Evolutionary conservation across 2,113 vertebrate species (phyloP).

Genomic region (Spea multiplicata): DNA sequence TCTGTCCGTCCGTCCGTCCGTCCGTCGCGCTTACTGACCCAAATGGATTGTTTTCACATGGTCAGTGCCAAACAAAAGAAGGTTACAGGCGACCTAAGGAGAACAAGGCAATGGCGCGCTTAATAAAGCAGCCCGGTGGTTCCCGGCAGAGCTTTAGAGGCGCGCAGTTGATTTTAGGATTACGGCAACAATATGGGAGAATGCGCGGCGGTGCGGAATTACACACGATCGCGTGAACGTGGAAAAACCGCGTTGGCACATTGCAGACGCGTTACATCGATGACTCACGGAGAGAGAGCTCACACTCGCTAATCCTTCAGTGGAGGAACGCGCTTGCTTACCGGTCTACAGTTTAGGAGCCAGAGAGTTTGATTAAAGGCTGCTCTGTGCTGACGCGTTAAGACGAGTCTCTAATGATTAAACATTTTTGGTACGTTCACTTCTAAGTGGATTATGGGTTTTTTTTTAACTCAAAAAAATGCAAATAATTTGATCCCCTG

Average conservation of each 20-base stretch:
- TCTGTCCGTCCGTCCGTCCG: too few relatives aligned
- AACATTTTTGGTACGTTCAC: too few relatives aligned
- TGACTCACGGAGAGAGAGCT: conserved; percentile 51
- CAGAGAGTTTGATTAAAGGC: neutral
- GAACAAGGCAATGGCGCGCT: conserved; percentile 26
- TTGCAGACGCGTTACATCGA: conserved; percentile 54
- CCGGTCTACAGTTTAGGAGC: neutral
- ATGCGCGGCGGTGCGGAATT: conserved; percentile 37
- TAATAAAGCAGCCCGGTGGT: conserved; percentile 19
- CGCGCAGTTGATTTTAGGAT: conserved; percentile 46
- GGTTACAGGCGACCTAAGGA: conserved; percentile 35
- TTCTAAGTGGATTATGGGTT: too few relatives aligned
- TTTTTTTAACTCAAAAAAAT: too few relatives aligned
- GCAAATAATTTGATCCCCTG: too few relatives aligned
- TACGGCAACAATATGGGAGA: conserved; percentile 48
- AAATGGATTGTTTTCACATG: conserved; percentile 25
- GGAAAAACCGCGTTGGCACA: conserved; percentile 52
- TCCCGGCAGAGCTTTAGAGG: conserved; percentile 40
- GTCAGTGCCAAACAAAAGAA: conserved; percentile 21
- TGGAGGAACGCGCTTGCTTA: conserved; percentile 49
- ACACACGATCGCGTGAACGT: conserved; percentile 45
- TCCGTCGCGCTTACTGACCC: conserved; percentile 13
- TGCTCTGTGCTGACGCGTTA: neutral
- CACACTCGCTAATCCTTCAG: conserved; percentile 52
- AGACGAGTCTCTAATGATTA: too few relatives aligned